Percentiles rank a stretch among this genome's conserved stretches.
These are phyloP conservation scores for Corythornis madagascariensis DNA, from an alignment of 2,113 vertebrate genomes.

Conservation along the genomic window DNA sequence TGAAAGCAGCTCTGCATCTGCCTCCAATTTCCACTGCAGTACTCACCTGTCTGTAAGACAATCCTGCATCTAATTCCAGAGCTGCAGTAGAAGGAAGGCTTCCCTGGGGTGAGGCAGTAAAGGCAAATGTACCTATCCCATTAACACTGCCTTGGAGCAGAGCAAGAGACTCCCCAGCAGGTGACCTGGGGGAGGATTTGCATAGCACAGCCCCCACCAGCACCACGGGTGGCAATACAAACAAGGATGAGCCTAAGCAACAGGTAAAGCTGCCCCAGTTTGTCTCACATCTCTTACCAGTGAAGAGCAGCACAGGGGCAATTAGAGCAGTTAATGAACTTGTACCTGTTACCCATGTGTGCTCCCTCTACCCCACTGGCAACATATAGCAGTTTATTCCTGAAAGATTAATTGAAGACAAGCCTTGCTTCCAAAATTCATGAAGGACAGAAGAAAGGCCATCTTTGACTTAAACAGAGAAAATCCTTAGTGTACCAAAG, in stretches of 20 bases:
- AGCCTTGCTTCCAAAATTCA: not conserved
- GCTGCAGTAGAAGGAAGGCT: not conserved
- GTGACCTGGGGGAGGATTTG: not conserved
- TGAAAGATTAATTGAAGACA: constrained; percentile 14
- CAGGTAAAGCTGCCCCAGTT: not conserved
- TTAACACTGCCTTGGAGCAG: not conserved
- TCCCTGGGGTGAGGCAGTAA: not conserved
- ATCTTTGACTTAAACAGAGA: not conserved
- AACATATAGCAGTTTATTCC: not conserved
- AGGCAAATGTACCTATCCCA: not conserved
- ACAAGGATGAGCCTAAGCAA: not conserved
- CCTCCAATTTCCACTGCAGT: constrained; percentile 50
- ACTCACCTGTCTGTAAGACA: constrained; percentile 7
- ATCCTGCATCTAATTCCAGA: not conserved
- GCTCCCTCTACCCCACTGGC: not conserved
- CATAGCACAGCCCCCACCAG: not conserved
- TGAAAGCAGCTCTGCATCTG: constrained; percentile 62
- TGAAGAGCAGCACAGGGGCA: not conserved
- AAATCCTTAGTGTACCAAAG: not conserved
- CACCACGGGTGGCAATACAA: not conserved
- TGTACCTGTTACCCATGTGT: not conserved
- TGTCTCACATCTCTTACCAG: not conserved
- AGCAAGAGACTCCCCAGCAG: not conserved
- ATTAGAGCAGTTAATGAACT: not conserved
- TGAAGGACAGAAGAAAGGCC: not conserved